phyloP scores from a whole-genome alignment of 2,888 invertebrate genomes.

The Hemithea aestivaria region DNA sequence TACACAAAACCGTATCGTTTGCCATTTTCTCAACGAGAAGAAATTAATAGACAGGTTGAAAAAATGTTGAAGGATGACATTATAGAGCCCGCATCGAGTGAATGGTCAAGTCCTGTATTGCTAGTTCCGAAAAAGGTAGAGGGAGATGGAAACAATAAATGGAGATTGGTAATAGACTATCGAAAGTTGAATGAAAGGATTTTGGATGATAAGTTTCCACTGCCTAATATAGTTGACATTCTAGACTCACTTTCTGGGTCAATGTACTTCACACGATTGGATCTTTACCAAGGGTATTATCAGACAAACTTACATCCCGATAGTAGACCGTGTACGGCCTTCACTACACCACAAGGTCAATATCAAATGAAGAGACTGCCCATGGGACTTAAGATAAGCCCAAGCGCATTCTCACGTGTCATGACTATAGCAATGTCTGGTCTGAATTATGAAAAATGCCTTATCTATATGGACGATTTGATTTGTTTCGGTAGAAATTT shows the following conservation, averaged over 20 bases:
- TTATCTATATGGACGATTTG: slow-evolving; percentile 15
- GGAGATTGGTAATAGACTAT: slow-evolving; percentile 31
- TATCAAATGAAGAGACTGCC: slow-evolving; percentile 22
- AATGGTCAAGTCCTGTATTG: slow-evolving; percentile 11
- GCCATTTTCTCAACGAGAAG: slow-evolving; percentile 5
- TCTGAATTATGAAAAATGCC: slow-evolving; percentile 13
- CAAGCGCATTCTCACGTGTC: slow-evolving; percentile 14
- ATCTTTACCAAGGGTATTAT: slow-evolving; percentile 1
- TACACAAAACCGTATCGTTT: background rate
- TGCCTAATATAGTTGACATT: slow-evolving; percentile 14
- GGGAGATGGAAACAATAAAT: slow-evolving; percentile 20
- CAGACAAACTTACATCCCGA: background rate
- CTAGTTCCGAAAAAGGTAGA: slow-evolving; percentile 12
- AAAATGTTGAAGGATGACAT: slow-evolving; percentile 8
- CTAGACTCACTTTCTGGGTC: background rate
- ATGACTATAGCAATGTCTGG: slow-evolving; percentile 24
- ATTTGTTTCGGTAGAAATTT: slow-evolving; percentile 1
- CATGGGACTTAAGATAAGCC: slow-evolving; percentile 18
- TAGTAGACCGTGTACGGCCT: background rate
- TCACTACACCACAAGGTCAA: slow-evolving; percentile 3
- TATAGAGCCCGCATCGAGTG: slow-evolving; percentile 4
- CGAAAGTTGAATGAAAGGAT: slow-evolving; percentile 17
- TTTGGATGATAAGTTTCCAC: slow-evolving; percentile 13
- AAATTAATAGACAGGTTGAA: slow-evolving; percentile 14
- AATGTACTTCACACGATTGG: background rate